Base-by-base conservation (phyloP, 2,797 vertebrate species). In the Eulemur coronatus region DNA sequence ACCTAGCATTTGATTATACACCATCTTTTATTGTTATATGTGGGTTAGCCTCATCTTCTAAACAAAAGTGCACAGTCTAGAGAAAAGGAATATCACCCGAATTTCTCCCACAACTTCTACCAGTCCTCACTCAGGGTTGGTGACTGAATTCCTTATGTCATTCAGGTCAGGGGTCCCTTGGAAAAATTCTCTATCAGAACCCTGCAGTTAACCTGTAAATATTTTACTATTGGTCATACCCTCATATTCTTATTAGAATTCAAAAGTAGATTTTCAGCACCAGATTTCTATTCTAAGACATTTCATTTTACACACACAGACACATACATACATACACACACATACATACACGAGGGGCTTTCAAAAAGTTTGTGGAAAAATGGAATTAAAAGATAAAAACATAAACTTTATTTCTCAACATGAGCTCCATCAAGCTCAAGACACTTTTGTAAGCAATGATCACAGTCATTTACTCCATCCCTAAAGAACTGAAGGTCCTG, bases 221-320 rank as follows among this genome's bases (percentile, higher is more conserved):
- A 79, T 48, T 80, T 81, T 41, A 26, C n/a, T 79, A 35, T 24
- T 46, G 46, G 63, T 94, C 65, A 84, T 94, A 84, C 30, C 17
- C 41, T 90, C 2, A 61, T 10, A 35, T 80, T 52, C 70, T 92
- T 87, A 35, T 57, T 69, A 96, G 69, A 92, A 80, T 95, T 95
- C 69, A 80, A 80, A 91, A 57, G n/a, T 50, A 80, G 46, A 57
- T 87, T 61, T 95, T 87, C 17, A 78, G 35, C 59, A 84, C 38
- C 67, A 33, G 5, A 94, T 96, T 92, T 96, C 69, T 84, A 30
- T 24, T 78, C 15, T 70, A 95, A 89, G n/a, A 18, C 15, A 80
- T 91, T 89, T 75, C 26, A 76, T n/a, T 50, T 24, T 41, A 41
- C 11, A 61, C 6, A 89, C 41, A 48, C 30, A 75, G 38, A 57